Evolutionary conservation across 2,113 vertebrate genomes (phyloP).

Genomic region (Vombatus ursinus): DNA sequence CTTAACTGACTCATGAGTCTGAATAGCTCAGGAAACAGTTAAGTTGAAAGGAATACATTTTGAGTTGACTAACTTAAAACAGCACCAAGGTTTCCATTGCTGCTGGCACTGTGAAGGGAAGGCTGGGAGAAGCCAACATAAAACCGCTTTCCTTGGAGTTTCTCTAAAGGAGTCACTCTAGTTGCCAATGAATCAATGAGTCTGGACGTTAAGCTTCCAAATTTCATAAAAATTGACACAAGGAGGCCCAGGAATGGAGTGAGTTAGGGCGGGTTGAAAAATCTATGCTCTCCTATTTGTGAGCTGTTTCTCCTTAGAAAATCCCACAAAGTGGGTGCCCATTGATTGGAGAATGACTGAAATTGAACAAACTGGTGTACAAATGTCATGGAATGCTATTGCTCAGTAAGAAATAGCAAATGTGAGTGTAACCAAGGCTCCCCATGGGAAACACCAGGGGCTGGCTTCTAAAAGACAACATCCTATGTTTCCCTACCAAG

Average conservation of each 20-base stretch:
- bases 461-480: neutral
- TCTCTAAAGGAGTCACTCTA: neutral
- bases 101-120: neutral
- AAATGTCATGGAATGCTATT: neutral
- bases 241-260: neutral
- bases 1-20: neutral
- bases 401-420: neutral
- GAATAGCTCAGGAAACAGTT: neutral
- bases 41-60: neutral
- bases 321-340: neutral
- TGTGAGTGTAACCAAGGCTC: neutral
- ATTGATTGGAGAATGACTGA: neutral
- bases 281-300: neutral
- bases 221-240: neutral
- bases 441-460: too few relatives aligned
- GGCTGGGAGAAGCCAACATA: neutral
- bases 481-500: neutral
- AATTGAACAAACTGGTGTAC: neutral
- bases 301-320: neutral
- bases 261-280: neutral
- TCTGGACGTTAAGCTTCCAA: neutral
- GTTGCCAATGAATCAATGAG: neutral
- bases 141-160: neutral
- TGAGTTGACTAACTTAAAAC: neutral
- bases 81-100: neutral